Conservation (phyloP, 2,888 invertebrate species). For the Latrodectus hesperus region DNA sequence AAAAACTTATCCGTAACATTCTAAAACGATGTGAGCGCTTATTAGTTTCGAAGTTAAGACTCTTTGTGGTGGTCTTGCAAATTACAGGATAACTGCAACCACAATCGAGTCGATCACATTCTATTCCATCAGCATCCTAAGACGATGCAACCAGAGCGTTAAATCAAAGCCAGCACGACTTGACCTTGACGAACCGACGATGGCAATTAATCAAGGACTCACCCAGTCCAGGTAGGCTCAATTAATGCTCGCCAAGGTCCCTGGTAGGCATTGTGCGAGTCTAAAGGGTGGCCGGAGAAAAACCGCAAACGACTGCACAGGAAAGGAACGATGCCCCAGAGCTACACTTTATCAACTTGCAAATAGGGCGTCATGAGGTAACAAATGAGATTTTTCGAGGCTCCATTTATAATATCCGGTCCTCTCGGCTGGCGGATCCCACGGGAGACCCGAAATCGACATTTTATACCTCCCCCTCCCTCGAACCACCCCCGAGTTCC, state of each 20-base stretch:
- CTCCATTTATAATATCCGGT: slow-evolving; percentile 36
- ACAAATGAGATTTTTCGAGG: slow-evolving; percentile 41
- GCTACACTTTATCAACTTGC: slow-evolving; percentile 49
- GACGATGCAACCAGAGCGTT: neutral
- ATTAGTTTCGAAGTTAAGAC: no score
- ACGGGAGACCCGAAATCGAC: neutral
- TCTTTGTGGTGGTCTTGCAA: no score
- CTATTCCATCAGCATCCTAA: neutral
- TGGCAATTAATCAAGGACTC: neutral
- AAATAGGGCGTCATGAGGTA: slow-evolving; percentile 34
- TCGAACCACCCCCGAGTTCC: neutral
- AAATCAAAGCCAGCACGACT: neutral
- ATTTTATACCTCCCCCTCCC: neutral
- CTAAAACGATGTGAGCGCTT: no score
- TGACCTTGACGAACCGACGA: neutral
- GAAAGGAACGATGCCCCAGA: slow-evolving; percentile 14
- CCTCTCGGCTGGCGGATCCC: neutral
- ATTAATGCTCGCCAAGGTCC: neutral
- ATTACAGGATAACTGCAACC: no score
- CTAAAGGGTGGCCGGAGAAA: neutral
- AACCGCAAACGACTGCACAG: slow-evolving; percentile 17
- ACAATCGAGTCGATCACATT: no score
- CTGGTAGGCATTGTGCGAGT: neutral
- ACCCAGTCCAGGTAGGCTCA: neutral
- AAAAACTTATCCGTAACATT: no score